Evolutionary conservation across 2,797 vertebrate species (phyloP).

Genomic region (Myripristis murdjan): DNA sequence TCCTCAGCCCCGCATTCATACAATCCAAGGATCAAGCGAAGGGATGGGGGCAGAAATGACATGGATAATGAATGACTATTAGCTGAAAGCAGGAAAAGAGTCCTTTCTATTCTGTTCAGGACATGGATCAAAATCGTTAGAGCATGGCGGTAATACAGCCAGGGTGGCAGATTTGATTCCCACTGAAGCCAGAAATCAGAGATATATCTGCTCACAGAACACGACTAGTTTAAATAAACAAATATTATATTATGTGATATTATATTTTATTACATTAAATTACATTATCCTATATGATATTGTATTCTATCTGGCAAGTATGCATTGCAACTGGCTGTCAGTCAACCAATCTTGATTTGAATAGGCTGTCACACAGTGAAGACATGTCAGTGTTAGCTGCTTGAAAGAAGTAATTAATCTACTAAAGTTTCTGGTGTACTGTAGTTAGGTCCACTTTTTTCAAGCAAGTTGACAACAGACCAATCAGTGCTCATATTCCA

Average conservation of each 20-base stretch:
- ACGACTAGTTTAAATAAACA: neutral
- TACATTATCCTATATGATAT: too few species aligned
- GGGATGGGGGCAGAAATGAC: constrained; percentile 27
- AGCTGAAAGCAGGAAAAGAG: constrained; percentile 20
- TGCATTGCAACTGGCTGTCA: too few species aligned
- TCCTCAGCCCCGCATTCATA: constrained; percentile 36
- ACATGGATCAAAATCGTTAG: neutral
- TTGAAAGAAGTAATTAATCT: too few species aligned
- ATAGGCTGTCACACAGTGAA: too few species aligned
- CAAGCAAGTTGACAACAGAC: too few species aligned
- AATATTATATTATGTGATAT: neutral
- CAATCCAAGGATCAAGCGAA: constrained; percentile 28
- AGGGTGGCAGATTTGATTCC: neutral
- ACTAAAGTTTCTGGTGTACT: too few species aligned
- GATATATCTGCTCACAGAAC: neutral
- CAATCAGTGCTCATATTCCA: too few species aligned
- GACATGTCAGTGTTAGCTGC: too few species aligned
- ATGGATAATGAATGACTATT: constrained; percentile 44
- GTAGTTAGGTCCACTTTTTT: too few species aligned
- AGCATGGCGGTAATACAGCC: neutral
- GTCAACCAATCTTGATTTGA: too few species aligned
- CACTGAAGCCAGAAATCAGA: neutral
- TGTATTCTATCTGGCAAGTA: too few species aligned
- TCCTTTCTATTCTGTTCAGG: neutral
- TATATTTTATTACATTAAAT: neutral